A percentile compares a stretch with the other conserved stretches of the same genome.
phyloP scores from a whole-genome alignment of 1,140 invertebrate species.

The Lamellibrachia luymesi region DNA sequence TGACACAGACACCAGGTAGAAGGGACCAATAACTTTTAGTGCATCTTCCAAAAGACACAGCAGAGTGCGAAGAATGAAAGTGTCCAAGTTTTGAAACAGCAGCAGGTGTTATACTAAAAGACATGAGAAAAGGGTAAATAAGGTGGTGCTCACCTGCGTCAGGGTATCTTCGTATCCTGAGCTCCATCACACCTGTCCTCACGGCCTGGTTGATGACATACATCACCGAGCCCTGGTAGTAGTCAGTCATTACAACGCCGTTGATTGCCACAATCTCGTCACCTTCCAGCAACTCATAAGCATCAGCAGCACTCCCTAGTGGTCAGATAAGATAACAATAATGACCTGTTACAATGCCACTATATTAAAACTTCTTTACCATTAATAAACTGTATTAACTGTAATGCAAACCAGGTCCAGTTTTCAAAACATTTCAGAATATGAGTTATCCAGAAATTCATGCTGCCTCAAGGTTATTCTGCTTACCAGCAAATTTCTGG shows the following conservation, averaged over 20 bases:
- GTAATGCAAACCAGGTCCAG: no score
- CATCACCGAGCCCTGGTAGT: constrained; percentile 48
- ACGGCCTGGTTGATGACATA: constrained; percentile 49
- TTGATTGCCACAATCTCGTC: constrained; percentile 54
- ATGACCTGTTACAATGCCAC: background rate
- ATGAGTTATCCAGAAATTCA: no score
- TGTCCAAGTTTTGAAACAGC: no score
- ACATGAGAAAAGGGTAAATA: background rate
- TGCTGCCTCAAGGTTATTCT: no score
- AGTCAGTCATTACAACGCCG: constrained; percentile 34
- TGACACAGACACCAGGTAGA: no score
- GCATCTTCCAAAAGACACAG: no score
- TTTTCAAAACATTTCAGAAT: no score
- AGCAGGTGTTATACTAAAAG: no score
- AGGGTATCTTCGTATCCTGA: constrained; percentile 44
- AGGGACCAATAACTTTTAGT: no score
- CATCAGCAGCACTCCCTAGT: constrained; percentile 52
- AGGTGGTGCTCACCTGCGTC: constrained; percentile 25
- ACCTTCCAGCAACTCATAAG: constrained; percentile 46
- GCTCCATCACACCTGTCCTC: constrained; percentile 48
- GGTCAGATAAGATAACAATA: background rate
- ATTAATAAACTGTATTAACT: no score
- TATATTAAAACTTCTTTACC: background rate
- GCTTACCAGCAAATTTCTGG: no score
- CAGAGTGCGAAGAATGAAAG: no score